Evolutionary conservation across 2,797 vertebrate genomes (phyloP).

Genomic region (Dermochelys coriacea): DNA sequence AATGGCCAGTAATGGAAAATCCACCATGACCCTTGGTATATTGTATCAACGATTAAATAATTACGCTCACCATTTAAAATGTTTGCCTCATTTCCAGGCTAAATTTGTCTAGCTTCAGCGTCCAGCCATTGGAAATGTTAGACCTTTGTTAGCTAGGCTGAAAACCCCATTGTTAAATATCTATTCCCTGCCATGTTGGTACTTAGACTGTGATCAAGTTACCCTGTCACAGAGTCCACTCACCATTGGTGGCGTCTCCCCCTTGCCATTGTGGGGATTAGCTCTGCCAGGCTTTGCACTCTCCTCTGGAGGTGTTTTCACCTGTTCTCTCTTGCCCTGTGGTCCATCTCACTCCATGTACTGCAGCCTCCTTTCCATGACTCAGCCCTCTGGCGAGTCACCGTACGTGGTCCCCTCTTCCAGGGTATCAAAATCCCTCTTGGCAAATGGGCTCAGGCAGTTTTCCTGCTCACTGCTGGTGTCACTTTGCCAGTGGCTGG

Average conservation of each 20-base stretch:
- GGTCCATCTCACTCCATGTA: background rate
- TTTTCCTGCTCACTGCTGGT: background rate
- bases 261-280: background rate
- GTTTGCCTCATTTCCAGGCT: background rate
- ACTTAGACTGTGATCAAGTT: background rate
- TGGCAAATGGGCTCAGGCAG: background rate
- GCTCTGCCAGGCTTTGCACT: background rate
- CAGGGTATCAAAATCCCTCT: background rate
- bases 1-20: background rate
- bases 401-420: background rate
- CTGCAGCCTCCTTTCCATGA: background rate
- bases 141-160: background rate
- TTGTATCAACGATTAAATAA: background rate
- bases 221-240: no score
- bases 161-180: background rate
- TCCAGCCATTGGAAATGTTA: background rate
- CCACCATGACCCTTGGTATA: background rate
- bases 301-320: background rate
- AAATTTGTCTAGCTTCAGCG: background rate
- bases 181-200: background rate
- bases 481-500: background rate
- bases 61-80: background rate
- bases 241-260: no score
- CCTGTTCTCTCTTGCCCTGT: background rate
- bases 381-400: background rate